A percentile compares a stretch with the other conserved stretches of the same genome.
These are phyloP conservation scores for Beaufortia kweichowensis DNA, from an alignment of 2,113 vertebrate species.

Conservation along the genomic window DNA sequence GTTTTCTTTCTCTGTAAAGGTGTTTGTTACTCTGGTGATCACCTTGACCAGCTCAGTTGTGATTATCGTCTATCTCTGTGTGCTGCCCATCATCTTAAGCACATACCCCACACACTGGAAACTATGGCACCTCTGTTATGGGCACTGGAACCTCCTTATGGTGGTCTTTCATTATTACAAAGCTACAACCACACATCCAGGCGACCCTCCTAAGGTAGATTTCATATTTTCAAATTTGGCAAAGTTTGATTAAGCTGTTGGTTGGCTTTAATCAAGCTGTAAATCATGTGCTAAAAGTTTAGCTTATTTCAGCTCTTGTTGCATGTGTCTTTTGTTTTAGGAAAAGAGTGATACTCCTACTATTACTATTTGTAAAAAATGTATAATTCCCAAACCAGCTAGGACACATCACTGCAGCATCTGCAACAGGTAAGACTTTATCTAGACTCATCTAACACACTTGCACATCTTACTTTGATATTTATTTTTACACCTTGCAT, in stretches of 20 bases:
- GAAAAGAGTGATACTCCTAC: constrained; percentile 76
- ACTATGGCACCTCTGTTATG: constrained; percentile 87
- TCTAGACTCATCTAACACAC: too few relatives aligned
- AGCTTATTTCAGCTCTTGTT: not conserved
- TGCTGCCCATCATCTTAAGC: constrained; percentile 86
- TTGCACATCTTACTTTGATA: too few relatives aligned
- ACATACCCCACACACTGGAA: constrained; percentile 82
- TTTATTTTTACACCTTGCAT: too few relatives aligned
- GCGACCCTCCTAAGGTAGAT: constrained; percentile 85
- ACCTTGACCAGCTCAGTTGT: constrained; percentile 87
- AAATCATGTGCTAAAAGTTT: too few relatives aligned
- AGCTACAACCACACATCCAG: constrained; percentile 87
- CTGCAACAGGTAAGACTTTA: constrained; percentile 83
- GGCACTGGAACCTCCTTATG: constrained; percentile 96
- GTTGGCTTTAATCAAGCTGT: too few relatives aligned
- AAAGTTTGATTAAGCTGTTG: not conserved
- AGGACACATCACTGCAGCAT: constrained; percentile 98
- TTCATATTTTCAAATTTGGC: not conserved
- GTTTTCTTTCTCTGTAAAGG: constrained; percentile 67
- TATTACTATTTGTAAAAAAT: constrained; percentile 94
- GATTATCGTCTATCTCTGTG: constrained; percentile 86
- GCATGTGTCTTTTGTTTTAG: constrained; percentile 58
- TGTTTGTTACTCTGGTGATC: constrained; percentile 89
- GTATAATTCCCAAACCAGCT: constrained; percentile 90
- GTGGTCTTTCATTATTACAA: constrained; percentile 97